Evolutionary conservation across 2,888 invertebrate species (phyloP).

Genomic region (Cataglyphis albicans): DNA sequence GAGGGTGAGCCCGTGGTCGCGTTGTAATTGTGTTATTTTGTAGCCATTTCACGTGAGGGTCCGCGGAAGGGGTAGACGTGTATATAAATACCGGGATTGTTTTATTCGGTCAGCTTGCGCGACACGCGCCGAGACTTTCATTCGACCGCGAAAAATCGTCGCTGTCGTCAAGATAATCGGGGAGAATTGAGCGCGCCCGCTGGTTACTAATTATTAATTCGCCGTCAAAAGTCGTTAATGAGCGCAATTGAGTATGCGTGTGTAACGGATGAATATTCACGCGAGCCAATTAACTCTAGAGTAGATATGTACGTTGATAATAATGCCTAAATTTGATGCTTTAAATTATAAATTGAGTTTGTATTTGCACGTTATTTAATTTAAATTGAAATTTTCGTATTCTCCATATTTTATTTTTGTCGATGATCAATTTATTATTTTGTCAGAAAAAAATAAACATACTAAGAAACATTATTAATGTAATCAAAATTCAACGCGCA

Average conservation of each 20-base stretch:
- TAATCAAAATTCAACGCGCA: not conserved
- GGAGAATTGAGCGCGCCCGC: conserved; percentile 33
- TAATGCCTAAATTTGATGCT: conserved; percentile 14
- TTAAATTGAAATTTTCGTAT: not conserved
- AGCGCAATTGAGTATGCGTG: conserved; percentile 46
- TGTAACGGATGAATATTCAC: conserved; percentile 43
- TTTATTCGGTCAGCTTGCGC: conserved; percentile 83
- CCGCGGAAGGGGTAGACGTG: conserved; percentile 80
- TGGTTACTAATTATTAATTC: conserved; percentile 48
- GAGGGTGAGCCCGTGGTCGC: conserved; percentile 80
- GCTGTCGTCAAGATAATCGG: conserved; percentile 49
- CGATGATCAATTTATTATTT: not conserved
- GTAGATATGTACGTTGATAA: not conserved
- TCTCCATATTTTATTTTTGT: not conserved
- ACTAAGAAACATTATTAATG: not conserved
- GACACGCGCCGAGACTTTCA: conserved; percentile 72
- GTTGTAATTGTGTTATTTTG: conserved; percentile 86
- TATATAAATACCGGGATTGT: conserved; percentile 84
- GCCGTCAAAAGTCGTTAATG: conserved; percentile 52
- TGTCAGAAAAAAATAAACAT: not conserved
- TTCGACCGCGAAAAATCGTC: conserved; percentile 42
- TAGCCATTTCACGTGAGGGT: conserved; percentile 84
- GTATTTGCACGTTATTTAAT: conserved; percentile 31
- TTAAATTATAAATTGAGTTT: conserved; percentile 32
- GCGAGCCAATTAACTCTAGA: conserved; percentile 16